Evolutionary conservation across 2,797 vertebrate species (phyloP).

Genomic region (Eleutherodactylus coqui): DNA sequence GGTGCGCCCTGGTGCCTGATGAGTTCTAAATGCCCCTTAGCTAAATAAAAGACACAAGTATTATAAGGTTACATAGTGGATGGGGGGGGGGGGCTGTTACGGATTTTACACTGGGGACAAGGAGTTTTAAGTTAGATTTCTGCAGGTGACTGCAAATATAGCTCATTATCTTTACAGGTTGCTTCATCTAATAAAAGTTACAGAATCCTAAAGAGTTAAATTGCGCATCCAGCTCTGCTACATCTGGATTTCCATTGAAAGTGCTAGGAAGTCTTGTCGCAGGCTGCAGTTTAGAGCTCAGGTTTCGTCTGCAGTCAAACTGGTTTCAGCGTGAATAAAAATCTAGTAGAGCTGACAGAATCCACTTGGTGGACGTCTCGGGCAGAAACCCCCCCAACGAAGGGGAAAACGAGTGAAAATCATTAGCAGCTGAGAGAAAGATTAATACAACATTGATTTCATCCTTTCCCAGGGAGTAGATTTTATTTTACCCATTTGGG

Average conservation of each 20-base stretch:
- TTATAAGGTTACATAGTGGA: too few relatives aligned
- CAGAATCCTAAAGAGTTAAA: background rate
- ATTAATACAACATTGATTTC: constrained; percentile 73
- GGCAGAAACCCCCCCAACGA: constrained; percentile 68
- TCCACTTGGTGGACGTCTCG: constrained; percentile 73
- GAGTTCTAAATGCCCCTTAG: too few relatives aligned
- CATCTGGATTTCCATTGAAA: constrained; percentile 39
- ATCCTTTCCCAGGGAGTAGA: constrained; percentile 75
- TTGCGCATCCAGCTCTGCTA: background rate
- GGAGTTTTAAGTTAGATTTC: too few relatives aligned
- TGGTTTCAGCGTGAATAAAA: constrained; percentile 65
- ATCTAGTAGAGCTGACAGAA: constrained; percentile 68
- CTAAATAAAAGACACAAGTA: too few relatives aligned
- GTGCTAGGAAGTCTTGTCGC: constrained; percentile 64
- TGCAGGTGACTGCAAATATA: background rate
- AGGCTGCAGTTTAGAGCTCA: constrained; percentile 26
- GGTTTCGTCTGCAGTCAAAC: constrained; percentile 46
- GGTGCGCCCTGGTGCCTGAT: too few relatives aligned
- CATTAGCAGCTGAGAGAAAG: constrained; percentile 79
- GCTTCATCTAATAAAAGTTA: too few relatives aligned
- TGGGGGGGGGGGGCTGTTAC: too few relatives aligned
- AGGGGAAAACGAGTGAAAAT: constrained; percentile 73
- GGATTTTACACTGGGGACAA: too few relatives aligned
- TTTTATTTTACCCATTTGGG: constrained; percentile 72
- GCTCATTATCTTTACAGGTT: background rate